Base-by-base conservation (phyloP, 2,888 invertebrate species). In the Creontiades dilutus region DNA sequence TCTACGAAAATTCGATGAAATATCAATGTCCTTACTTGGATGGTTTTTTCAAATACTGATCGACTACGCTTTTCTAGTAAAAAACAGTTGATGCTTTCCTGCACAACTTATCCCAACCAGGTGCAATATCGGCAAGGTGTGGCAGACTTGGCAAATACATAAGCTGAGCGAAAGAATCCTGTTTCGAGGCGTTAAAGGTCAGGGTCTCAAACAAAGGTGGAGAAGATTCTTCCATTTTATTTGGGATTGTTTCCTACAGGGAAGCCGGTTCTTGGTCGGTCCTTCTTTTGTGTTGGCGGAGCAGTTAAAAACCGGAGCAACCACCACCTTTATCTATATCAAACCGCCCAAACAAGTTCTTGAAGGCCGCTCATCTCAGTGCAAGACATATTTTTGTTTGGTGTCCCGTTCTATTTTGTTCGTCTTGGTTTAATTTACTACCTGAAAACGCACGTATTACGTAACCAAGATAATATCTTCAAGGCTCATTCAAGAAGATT, bases 141-240 rank as follows among this genome's bases (percentile, higher is more conserved):
- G 52, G 52, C 52, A 12, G 52, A 52, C 68, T 68, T 68, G 23
- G 68, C 68, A 23, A 68, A 23, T 3, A 23, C 12, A 12, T 23
- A 23, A 68, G 12, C 68, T 11, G 12, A 23, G 68, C 23, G 19
- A 68, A 23, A 68, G 68, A 68, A 68, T 68, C 23, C 68, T 23
- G 68, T 9, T 68, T 68, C 2, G n/a, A 68, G 23, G 27, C 19
- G 5, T 23, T 23, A 68, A 68, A 68, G 68, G 68, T 19, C 68
- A 68, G 19, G 68, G 68, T 23, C 68, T 68, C 19, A 23, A 68
- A 68, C 68, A 68, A 23, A 68, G 23, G 23, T 27, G 68, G 68
- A 19, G n/a, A n/a, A n/a, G 68, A 68, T 68, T 68, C 68, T 13
- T 68, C n/a, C 19, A 68, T 68, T 68, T 68, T 52, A 52, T 16